Evolutionary conservation across 2,888 invertebrate genomes (phyloP), one percentile per base, ranked within the genome.

Genomic region (Muschampia plurimacula): DNA sequence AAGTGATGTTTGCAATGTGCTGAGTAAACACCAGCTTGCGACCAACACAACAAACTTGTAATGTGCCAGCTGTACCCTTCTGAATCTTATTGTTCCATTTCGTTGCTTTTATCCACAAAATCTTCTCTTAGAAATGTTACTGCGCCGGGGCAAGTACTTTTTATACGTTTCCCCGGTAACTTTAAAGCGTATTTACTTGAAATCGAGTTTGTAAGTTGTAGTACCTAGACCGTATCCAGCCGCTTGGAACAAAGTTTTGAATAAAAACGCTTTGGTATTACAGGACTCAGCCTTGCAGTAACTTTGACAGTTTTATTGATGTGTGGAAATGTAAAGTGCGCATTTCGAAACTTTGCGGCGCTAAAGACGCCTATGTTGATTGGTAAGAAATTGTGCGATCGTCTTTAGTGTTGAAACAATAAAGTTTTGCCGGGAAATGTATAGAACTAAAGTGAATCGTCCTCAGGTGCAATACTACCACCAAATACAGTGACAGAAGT

Each of bases 381-480:
- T 71, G 93, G 93, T 93, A 81, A 89, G 90, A 77, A 74, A 59
- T 49, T 41, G 15, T 67, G 55, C 12, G 2, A 15, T 41, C 28
- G 7, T 41, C 4, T 62, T 39, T 62, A 41, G 10, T 9, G 41
- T 15, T 62, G 15, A 15, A 62, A 15, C 2, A n/a, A 22, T 22
- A 8, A 12, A 36, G 41, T 41, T 62, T 41, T 36, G 36, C 8
- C 0, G 15, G 10, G 15, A 9, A 41, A 62, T 39, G 62, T 39
- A 36, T 36, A 22, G 22, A n/a, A 49, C 55, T 55, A 22, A 22
- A 41, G 4, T 10, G 36, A 36, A 62, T 62, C 62, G 60, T 32
- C 6, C 41, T n/a, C n/a, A 93, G 93, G 93, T 63, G 92, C 88
- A n/a, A 90, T 93, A 78, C 85, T 93, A 72, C 92, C 92, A 12